Evolutionary conservation across 2,797 vertebrate genomes (phyloP), one percentile per base, ranked within the genome.

Genomic region (Acanthopagrus latus): DNA sequence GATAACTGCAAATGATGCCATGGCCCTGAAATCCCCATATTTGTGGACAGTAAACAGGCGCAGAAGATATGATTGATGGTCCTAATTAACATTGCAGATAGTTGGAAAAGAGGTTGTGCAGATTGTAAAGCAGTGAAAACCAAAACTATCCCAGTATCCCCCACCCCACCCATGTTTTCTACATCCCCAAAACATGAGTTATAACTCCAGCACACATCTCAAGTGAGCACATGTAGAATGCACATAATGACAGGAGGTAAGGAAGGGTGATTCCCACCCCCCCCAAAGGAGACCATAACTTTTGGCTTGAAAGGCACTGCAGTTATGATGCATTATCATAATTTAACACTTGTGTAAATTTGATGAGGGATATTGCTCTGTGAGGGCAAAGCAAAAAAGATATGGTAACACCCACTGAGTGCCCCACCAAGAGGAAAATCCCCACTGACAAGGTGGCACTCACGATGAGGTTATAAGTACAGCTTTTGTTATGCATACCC

Each of bases 71-170:
- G 87, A 95, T 88, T 92, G 81, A 94, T 92, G 25, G 82, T 69
- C 69, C 82, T 88, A 92, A 94, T 94, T 95, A 94, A 92, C 90
- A 92, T 90, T 89, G 83, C 83, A 83, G 72, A 88, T 84, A 85
- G 82, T 85, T 93, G 78, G 79, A 90, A 74, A 84, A 67, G 84
- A 84, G 72, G 80, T 76, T 84, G 78, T 88, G 84, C 81, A 83
- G 68, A 85, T 27, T 85, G 62, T 80, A 76, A 87, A 83, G 54
- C 41, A 78, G 75, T 71, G 75, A 82, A 80, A 90, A 88, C 85
- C 88, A 87, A 92, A 92, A 90, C 77, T 88, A 89, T 92, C 87
- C 80, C 79, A 87, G 76, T 46, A 44, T 78, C 73, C 70, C 83
- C 80, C 74, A 66, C 86, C 80, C 83, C 86, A 79, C 83, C 87